phyloP scores from a whole-genome alignment of 2,113 vertebrate species.

The Seriola quinqueradiata region DNA sequence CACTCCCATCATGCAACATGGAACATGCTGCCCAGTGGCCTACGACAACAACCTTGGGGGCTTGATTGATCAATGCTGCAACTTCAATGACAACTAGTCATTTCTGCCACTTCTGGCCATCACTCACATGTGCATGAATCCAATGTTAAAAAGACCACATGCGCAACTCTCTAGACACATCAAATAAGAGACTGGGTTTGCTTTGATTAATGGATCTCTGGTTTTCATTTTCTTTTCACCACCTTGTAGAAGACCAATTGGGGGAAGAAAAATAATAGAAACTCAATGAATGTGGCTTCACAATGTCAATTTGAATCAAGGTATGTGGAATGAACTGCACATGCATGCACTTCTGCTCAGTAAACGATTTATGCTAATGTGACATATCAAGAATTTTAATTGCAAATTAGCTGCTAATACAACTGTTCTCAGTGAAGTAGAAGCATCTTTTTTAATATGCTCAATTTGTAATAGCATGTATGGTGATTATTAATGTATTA shows the following conservation, averaged over 20 bases:
- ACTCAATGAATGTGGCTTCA: constrained; percentile 7
- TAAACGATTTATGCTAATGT: constrained; percentile 53
- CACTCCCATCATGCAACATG: constrained; percentile 38
- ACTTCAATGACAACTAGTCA: constrained; percentile 75
- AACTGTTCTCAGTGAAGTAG: background rate
- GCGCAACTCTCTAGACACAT: constrained; percentile 15
- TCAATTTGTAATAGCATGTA: constrained; percentile 38
- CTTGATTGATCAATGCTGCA: constrained; percentile 79
- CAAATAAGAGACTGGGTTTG: background rate
- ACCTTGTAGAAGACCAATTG: constrained; percentile 2
- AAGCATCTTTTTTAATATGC: background rate
- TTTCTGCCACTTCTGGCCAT: constrained; percentile 64
- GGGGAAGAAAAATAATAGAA: background rate
- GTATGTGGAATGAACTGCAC: constrained; percentile 8
- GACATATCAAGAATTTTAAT: constrained; percentile 29
- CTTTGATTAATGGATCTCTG: constrained; percentile 59
- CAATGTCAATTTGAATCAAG: constrained; percentile 18
- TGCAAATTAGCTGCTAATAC: constrained; percentile 43
- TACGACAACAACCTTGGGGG: constrained; percentile 43
- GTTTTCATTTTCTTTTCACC: constrained; percentile 52
- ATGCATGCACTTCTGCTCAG: constrained; percentile 28
- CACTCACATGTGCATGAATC: constrained; percentile 53
- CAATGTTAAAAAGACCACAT: constrained; percentile 45
- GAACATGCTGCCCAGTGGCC: constrained; percentile 42
- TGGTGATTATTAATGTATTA: constrained; percentile 49